phyloP scores from a whole-genome alignment of 2,888 invertebrate species.

The Rotaria sp. region DNA sequence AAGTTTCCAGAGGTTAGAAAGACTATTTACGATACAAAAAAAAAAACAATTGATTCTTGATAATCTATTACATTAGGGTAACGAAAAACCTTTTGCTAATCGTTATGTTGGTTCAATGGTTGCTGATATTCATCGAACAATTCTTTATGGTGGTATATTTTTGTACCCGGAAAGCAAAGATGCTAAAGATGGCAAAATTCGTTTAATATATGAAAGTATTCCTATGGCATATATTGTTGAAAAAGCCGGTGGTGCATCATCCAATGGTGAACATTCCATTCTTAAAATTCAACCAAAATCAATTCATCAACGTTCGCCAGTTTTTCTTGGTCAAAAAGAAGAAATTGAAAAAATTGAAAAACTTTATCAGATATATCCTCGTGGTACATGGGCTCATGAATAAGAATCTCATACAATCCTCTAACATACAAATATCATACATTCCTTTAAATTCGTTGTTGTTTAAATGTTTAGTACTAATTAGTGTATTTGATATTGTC shows the following conservation, averaged over 20 bases:
- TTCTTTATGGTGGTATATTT: slow-evolving; percentile 97
- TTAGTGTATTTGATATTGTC: too few relatives aligned
- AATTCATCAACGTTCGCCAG: slow-evolving; percentile 83
- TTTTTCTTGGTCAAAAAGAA: slow-evolving; percentile 80
- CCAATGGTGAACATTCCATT: slow-evolving; percentile 72
- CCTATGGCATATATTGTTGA: slow-evolving; percentile 91
- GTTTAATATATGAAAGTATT: slow-evolving; percentile 90
- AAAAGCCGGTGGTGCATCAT: slow-evolving; percentile 72
- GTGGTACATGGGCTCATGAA: background rate
- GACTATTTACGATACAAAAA: background rate
- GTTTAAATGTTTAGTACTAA: too few relatives aligned
- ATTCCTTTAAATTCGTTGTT: too few relatives aligned
- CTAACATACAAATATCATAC: background rate
- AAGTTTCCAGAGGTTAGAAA: slow-evolving; percentile 67
- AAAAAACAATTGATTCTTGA: background rate
- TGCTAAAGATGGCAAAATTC: slow-evolving; percentile 86
- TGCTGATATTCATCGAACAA: slow-evolving; percentile 93
- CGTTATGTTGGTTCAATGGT: slow-evolving; percentile 99
- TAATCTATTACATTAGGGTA: background rate
- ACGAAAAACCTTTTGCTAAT: slow-evolving; percentile 61
- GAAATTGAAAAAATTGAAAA: slow-evolving; percentile 72
- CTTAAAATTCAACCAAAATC: slow-evolving; percentile 74
- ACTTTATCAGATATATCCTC: slow-evolving; percentile 46
- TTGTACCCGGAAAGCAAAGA: slow-evolving; percentile 88
- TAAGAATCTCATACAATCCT: background rate